Conservation (phyloP, 2,888 invertebrate species). For the Carpatolechia fugitivella region DNA sequence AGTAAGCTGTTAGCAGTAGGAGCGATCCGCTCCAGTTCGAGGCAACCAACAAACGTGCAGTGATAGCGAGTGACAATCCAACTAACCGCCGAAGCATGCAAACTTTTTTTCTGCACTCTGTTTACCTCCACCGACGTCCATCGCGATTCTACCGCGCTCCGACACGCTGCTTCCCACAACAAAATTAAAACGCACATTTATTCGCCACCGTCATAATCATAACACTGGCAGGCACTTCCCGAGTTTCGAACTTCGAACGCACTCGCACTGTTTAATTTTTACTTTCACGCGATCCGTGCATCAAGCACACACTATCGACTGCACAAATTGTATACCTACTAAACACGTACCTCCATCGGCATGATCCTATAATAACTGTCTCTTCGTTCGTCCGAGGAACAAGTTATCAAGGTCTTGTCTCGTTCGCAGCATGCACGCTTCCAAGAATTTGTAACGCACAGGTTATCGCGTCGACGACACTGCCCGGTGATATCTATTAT, state of each 20-base stretch:
- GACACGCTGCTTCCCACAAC: slow-evolving; percentile 59
- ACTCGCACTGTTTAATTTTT: slow-evolving; percentile 54
- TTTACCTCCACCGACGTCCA: slow-evolving; percentile 76
- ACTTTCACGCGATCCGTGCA: slow-evolving; percentile 26
- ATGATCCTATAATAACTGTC: slow-evolving; percentile 77
- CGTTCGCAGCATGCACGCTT: slow-evolving; percentile 65
- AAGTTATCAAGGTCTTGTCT: slow-evolving; percentile 79
- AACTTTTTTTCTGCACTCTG: slow-evolving; percentile 42
- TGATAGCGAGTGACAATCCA: slow-evolving; percentile 51
- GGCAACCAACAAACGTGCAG: slow-evolving; percentile 44
- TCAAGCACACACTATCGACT: slow-evolving; percentile 56
- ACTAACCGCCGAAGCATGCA: slow-evolving; percentile 55
- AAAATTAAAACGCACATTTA: slow-evolving; percentile 56
- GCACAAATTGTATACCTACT: slow-evolving; percentile 67
- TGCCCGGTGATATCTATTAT: slow-evolving; percentile 29
- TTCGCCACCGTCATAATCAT: slow-evolving; percentile 62
- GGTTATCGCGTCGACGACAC: slow-evolving; percentile 53
- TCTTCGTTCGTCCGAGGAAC: slow-evolving; percentile 72
- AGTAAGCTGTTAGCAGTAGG: slow-evolving; percentile 35
- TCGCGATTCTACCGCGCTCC: slow-evolving; percentile 56
- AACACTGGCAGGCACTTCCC: slow-evolving; percentile 56
- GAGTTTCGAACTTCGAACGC: slow-evolving; percentile 53
- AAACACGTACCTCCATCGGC: slow-evolving; percentile 76
- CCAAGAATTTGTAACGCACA: slow-evolving; percentile 64
- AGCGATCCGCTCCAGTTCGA: slow-evolving; percentile 18